Conservation (phyloP, 2,888 invertebrate genomes). For the Nycteola revayana region DNA sequence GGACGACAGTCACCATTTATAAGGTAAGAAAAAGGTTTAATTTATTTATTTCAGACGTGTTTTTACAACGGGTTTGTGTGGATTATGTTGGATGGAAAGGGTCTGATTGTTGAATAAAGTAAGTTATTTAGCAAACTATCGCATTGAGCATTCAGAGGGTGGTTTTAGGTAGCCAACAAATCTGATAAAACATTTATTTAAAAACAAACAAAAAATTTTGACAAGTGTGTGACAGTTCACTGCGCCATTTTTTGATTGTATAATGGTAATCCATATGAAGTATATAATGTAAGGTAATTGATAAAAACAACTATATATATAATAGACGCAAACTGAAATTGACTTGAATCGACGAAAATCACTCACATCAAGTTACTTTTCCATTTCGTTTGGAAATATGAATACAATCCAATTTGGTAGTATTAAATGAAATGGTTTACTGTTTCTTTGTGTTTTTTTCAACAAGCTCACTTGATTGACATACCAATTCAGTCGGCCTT, state of each 20-base stretch:
- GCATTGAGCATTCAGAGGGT: too few species aligned
- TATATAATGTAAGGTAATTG: too few species aligned
- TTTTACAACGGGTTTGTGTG: slow-evolving; percentile 11
- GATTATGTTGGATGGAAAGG: slow-evolving; percentile 14
- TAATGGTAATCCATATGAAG: too few species aligned
- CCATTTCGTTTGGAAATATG: slow-evolving; percentile 18
- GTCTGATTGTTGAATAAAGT: slow-evolving; percentile 12
- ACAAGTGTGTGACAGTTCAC: too few species aligned
- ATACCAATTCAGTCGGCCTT: slow-evolving; percentile 25
- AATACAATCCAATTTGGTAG: slow-evolving; percentile 22
- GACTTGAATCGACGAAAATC: too few species aligned
- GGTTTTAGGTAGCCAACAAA: neutral
- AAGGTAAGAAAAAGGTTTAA: slow-evolving; percentile 27
- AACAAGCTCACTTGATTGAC: slow-evolving; percentile 26
- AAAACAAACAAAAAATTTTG: too few species aligned
- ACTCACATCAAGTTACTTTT: too few species aligned
- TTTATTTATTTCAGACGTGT: slow-evolving; percentile 23
- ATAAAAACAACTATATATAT: too few species aligned
- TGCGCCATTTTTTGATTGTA: too few species aligned
- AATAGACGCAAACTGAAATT: too few species aligned
- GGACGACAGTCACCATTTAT: slow-evolving; percentile 20
- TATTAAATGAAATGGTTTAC: slow-evolving; percentile 23
- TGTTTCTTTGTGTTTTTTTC: slow-evolving; percentile 12
- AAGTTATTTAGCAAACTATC: neutral
- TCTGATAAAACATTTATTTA: too few species aligned